Evolutionary conservation across 2,888 invertebrate genomes (phyloP), one percentile per base, ranked within the genome.

Genomic region (Luffia ferchaultella): DNA sequence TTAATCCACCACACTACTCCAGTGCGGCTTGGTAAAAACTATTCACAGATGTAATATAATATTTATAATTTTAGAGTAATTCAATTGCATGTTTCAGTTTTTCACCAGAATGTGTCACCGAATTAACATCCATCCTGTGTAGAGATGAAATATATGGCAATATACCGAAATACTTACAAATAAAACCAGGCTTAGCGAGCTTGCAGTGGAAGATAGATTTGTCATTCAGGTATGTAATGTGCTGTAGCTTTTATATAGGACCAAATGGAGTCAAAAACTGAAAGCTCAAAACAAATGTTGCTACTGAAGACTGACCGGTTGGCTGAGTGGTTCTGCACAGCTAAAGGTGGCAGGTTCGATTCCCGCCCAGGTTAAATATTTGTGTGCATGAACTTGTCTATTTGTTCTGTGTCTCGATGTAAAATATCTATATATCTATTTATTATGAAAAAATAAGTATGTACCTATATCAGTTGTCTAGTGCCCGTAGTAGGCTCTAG

Each of bases 191-290:
- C 0, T 42, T 83, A 0, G 63, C 60, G 0, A 62, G 62, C 18
- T 45, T 83, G 51, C 69, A 71, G 9, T 83, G 83, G 80, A 77
- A 72, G 49, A 74, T 83, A 42, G 83, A 83, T 54, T 46, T 80
- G 0, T 83, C 83, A 2, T 52, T 83, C 15, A 64, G 79, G 80
- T 80, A 54, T 43, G 40, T 46, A 18, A 30, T 16, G 17, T 45
- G 41, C 16, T 2, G 2, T 17, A 19, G 3, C 1, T 16, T 16
- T 42, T 9, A 12, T 30, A 12, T 30, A 7, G 5, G 30, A 30
- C 12, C 5, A 30, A 30, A 30, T 7, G 3, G 30, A 30, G 30
- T 30, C 30, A 12, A 7, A 7, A 7, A 7, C 30, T 7, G 3
- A 7, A 30, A n/a, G n/a, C n/a, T 30, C 12, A 7, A 12, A 30